Conservation (phyloP, 2,113 vertebrate species). For the Neodon shergylaensis region DNA sequence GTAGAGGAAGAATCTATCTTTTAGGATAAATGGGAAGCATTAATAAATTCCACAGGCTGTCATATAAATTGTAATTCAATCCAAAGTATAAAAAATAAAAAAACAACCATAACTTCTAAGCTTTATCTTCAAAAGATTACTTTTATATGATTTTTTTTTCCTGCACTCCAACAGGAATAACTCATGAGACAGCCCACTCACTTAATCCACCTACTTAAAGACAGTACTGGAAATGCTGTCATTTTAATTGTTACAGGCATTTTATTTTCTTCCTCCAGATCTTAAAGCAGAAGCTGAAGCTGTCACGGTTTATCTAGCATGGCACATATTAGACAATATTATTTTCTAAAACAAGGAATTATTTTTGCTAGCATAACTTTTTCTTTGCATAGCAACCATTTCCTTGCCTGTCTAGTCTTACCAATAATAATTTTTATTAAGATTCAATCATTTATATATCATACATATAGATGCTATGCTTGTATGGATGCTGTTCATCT, state of each 20-base stretch:
- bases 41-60: constrained; percentile 72
- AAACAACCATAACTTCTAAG: constrained; percentile 34
- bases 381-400: not conserved
- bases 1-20: constrained; percentile 56
- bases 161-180: constrained; percentile 41
- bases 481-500: not conserved
- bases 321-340: not conserved
- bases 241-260: not conserved
- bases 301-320: not conserved
- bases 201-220: not conserved
- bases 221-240: not conserved
- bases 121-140: constrained; percentile 56
- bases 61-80: constrained; percentile 56
- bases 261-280: not conserved
- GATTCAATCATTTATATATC: not conserved
- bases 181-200: not conserved
- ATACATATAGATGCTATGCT: no score
- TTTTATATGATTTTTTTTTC: constrained; percentile 44
- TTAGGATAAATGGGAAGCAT: constrained; percentile 60
- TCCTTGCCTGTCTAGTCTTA: not conserved
- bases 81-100: constrained; percentile 64
- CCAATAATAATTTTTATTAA: no score
- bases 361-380: not conserved
- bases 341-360: not conserved
- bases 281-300: not conserved